Base-by-base conservation (phyloP, 2,113 vertebrate species). In the Tinamus guttatus region DNA sequence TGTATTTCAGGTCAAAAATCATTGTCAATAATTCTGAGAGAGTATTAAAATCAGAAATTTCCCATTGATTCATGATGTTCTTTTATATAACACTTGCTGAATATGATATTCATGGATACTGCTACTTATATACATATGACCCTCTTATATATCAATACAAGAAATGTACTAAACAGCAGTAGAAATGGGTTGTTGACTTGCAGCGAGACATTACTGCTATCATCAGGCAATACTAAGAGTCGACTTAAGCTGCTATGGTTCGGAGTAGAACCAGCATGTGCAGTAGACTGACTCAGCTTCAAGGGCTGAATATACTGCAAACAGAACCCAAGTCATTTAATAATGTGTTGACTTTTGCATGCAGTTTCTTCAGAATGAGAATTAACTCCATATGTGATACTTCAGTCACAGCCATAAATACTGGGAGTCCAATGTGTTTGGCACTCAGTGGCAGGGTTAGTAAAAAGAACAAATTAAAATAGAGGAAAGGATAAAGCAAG, bases 321-420 rank as follows among this genome's bases (percentile, higher is more conserved):
- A 69, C 41, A 94, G 95, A 97, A 90, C 64, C 47, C 56, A 94
- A 93, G 94, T 89, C 80, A 36, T 84, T 69, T 90, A 90, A 94
- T 54, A 80, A 64, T 85, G 87, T 81, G 75, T 86, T 95, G 92
- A 94, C 88, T 96, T 96, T 95, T 87, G 78, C 92, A 90, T 94
- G 85, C 92, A 88, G 67, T 95, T 94, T 95, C 92, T 87, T 95
- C 85, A 73, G 56, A 95, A 89, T 32, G 5, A 49, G 58, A 93
- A 83, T 95, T 73, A 85, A 78, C n/a, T 71, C 73, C 38, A 5
- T 67, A 69, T 83, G 51, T 40, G 56, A 75, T 81, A 78, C 56
- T 71, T 78, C 51, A 71, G 32, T 59, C 56, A 43, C n/a, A 81
- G 60, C 7, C 70, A 74, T 84, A 81, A 93, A 93, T 84, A 51